Evolutionary conservation across 2,888 invertebrate genomes (phyloP), one percentile per base, ranked within the genome.

Genomic region (Theretra japonica): DNA sequence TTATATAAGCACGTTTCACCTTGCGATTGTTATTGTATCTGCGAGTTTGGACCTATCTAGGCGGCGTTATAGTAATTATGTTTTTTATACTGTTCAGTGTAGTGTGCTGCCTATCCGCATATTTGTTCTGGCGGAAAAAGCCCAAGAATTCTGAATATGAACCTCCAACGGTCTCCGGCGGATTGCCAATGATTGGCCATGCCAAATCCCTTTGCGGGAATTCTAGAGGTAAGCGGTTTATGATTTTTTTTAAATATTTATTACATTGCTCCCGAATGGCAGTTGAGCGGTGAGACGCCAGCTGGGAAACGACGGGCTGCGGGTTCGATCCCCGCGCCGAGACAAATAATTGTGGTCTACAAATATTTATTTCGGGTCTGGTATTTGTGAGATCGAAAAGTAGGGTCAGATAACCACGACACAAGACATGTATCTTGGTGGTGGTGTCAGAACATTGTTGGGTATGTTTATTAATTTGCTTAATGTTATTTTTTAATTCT

Each of bases 131-230:
- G 33, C 8, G 21, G 11, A 33, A 41, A 62, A 33, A 41, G n/a
- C 33, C 62, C 4, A n/a, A 53, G n/a, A 21, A 21, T 21, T 41
- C 62, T 21, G 21, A 41, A 62, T 62, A 15, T 41, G 62, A 62
- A 4, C 62, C 62, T 15, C 62, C 41, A 1, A 21, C 33, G 4
- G 33, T 41, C 15, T 21, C 62, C 8, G 62, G 62, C 6, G 41
- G 41, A 41, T 21, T 62, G 11, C 62, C 62, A 41, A 33, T 62
- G 41, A 62, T 62, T 62, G 62, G 62, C n/a, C 62, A 62, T 62
- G 62, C 41, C 21, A 62, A 62, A 41, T 33, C 33, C 21, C 15
- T 62, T 15, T 33, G 11, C 11, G 21, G 33, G 11, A 5, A 15
- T 41, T 41, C 33, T 4, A 62, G 7, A 62, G 5, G 62, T 62